Conservation (phyloP, 2,888 invertebrate genomes). For the Aphidoletes aphidimyza region DNA sequence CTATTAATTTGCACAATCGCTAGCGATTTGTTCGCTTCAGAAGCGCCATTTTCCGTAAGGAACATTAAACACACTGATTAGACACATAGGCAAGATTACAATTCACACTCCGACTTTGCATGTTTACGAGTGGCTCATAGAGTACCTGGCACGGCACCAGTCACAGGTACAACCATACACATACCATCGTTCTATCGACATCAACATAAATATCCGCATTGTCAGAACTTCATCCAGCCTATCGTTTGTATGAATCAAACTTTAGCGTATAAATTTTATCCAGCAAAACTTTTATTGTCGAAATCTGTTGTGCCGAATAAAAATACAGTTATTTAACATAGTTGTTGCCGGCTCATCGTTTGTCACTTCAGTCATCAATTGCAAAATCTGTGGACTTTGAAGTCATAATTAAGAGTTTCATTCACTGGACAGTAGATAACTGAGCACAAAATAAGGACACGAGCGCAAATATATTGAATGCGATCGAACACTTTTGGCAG, state of each 20-base stretch:
- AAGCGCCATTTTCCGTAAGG: conserved; percentile 35
- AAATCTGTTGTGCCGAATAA: background rate
- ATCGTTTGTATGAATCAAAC: conserved; percentile 49
- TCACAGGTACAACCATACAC: background rate
- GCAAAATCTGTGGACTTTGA: background rate
- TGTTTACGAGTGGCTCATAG: too few relatives aligned
- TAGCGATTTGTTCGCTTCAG: conserved; percentile 32
- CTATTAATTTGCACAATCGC: conserved; percentile 46
- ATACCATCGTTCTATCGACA: background rate
- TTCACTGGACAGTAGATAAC: too few relatives aligned
- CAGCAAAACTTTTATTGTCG: background rate
- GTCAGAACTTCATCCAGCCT: conserved; percentile 37
- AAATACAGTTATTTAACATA: background rate
- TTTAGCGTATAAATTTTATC: conserved; percentile 8
- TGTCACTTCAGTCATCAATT: background rate
- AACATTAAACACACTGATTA: conserved; percentile 34
- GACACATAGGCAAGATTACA: conserved; percentile 37
- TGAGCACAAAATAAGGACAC: too few relatives aligned
- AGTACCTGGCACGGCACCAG: background rate
- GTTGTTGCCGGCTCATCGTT: too few relatives aligned
- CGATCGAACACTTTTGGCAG: too few relatives aligned
- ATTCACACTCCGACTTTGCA: conserved; percentile 21
- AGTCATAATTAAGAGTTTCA: background rate
- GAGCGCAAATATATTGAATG: too few relatives aligned
- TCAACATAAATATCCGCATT: background rate